A percentile compares a stretch with the other conserved stretches of the same genome.
phyloP scores from a whole-genome alignment of 1,140 invertebrate species.

The Meloidogyne floridensis region DNA sequence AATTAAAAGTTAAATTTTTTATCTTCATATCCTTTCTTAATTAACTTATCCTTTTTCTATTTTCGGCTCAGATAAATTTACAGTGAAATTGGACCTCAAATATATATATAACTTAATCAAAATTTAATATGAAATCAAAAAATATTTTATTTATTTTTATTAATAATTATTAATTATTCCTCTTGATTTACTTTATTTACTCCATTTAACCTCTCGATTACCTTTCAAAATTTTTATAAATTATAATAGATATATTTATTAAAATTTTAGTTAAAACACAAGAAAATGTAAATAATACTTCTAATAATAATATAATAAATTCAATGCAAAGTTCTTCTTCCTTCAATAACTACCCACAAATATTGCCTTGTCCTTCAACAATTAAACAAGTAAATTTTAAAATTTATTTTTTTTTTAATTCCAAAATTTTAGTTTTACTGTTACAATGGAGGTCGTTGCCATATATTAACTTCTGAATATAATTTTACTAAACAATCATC shows the following conservation, averaged over 20 bases:
- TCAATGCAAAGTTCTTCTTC: neutral
- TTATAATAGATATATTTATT: neutral
- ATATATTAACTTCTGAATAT: constrained; percentile 1
- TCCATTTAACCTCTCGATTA: too few species aligned
- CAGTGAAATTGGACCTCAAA: too few species aligned
- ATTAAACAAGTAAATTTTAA: neutral
- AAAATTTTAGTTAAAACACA: neutral
- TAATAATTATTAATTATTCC: too few species aligned
- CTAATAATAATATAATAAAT: neutral
- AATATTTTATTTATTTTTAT: too few species aligned
- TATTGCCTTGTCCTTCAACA: neutral
- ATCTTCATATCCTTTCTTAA: too few species aligned
- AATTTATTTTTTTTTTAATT: neutral
- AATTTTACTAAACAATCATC: constrained; percentile 1
- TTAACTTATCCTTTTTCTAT: too few species aligned
- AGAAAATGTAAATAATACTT: neutral
- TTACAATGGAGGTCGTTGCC: neutral
- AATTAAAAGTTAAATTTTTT: too few species aligned
- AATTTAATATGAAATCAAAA: too few species aligned
- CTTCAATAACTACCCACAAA: neutral
- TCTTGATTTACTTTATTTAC: too few species aligned
- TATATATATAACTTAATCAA: too few species aligned
- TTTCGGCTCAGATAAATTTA: too few species aligned
- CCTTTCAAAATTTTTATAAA: too few species aligned
- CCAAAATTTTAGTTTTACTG: neutral